Evolutionary conservation across 2,888 invertebrate genomes (phyloP).

Genomic region (Sericinus montela): DNA sequence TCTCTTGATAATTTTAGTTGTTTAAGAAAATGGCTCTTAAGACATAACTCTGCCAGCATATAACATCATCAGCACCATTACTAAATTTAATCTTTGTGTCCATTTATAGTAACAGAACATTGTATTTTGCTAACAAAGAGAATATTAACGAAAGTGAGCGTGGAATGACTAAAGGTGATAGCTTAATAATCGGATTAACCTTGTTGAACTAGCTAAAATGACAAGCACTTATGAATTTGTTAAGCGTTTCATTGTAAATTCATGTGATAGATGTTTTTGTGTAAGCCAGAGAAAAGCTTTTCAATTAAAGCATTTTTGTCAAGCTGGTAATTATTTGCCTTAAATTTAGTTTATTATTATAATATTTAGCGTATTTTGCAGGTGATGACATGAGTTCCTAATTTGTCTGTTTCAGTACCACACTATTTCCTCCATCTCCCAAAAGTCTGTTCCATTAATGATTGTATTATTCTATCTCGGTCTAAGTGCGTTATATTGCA

Average conservation of each 20-base stretch:
- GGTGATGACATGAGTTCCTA: no score
- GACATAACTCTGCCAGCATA: neutral
- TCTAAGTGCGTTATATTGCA: no score
- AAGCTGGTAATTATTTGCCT: no score
- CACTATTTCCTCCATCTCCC: no score
- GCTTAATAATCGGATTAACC: slow-evolving; percentile 11
- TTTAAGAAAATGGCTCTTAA: neutral
- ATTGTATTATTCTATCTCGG: no score
- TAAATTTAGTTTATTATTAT: no score
- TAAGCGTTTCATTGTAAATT: neutral
- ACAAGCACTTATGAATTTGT: slow-evolving; percentile 9
- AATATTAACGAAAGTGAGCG: slow-evolving; percentile 12
- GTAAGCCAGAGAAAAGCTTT: no score
- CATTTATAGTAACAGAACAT: slow-evolving; percentile 11
- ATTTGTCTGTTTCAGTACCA: no score
- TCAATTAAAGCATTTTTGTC: no score
- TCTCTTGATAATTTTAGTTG: slow-evolving; percentile 2
- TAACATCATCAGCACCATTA: neutral
- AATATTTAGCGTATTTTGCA: no score
- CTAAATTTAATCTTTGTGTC: neutral
- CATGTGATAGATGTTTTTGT: slow-evolving; percentile 5
- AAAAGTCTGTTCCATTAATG: no score
- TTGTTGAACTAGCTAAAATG: slow-evolving; percentile 10
- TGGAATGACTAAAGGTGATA: neutral
- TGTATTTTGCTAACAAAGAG: slow-evolving; percentile 5